phyloP scores from a whole-genome alignment of 1,140 invertebrate genomes.

The Sesamia nonagrioides region DNA sequence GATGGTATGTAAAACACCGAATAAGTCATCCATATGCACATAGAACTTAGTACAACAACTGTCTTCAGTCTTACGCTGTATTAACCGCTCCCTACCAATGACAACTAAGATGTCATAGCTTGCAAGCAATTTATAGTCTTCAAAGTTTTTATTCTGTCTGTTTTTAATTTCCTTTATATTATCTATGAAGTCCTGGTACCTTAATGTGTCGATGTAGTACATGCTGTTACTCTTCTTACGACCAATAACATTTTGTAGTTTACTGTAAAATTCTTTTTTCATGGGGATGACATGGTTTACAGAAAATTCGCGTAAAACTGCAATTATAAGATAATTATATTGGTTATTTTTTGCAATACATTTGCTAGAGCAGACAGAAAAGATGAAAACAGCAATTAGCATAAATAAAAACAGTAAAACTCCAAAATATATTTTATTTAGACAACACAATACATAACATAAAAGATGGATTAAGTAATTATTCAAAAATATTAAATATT shows the following conservation, averaged over 20 bases:
- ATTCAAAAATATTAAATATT: neutral
- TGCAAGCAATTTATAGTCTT: slow-evolving; percentile 73
- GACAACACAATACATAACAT: neutral
- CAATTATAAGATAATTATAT: slow-evolving; percentile 43
- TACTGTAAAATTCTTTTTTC: slow-evolving; percentile 71
- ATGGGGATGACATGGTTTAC: slow-evolving; percentile 58
- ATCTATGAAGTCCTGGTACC: slow-evolving; percentile 70
- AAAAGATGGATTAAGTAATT: too few species aligned
- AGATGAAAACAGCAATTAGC: neutral
- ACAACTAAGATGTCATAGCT: slow-evolving; percentile 74
- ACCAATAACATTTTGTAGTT: slow-evolving; percentile 64
- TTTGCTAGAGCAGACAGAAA: neutral
- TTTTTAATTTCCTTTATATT: slow-evolving; percentile 70
- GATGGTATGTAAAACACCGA: slow-evolving; percentile 74
- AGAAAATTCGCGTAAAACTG: slow-evolving; percentile 57
- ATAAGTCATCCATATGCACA: slow-evolving; percentile 69
- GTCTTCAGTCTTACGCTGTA: slow-evolving; percentile 64
- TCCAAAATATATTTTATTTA: neutral
- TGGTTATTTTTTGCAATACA: neutral
- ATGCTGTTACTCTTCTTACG: slow-evolving; percentile 73
- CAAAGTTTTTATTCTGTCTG: slow-evolving; percentile 64
- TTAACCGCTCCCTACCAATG: slow-evolving; percentile 65
- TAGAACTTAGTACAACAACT: slow-evolving; percentile 69
- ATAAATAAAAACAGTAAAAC: neutral
- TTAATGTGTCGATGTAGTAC: slow-evolving; percentile 62